Base-by-base conservation (phyloP, 2,797 vertebrate genomes). In the Ciconia nigra region DNA sequence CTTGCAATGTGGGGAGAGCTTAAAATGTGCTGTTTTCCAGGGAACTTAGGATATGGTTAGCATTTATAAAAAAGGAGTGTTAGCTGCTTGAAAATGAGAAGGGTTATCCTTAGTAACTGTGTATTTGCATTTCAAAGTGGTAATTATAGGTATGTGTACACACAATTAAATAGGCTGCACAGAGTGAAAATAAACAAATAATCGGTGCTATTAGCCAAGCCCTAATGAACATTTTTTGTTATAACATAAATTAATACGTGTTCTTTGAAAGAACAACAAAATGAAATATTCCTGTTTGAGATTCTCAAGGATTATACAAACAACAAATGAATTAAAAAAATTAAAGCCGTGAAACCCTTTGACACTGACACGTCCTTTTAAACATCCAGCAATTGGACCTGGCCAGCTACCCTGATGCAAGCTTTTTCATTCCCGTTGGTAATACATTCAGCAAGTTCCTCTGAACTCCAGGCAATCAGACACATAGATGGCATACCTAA, bases 151-250 rank as follows among this genome's bases (percentile, higher is more conserved):
- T 85, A 85, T 86, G 93, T 90, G 72, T 96, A 95, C 71, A 96
- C 93, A 95, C 76, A 92, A 95, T 89, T 95, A 97, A 93, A 96
- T 76, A 89, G 84, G 62, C 69, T 91, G 69, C 72, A 78, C 22
- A 79, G 79, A 92, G 65, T 86, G 92, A 97, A 97, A 97, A 97
- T 94, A 97, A 97, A 97, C 96, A 97, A 97, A 95, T 96, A 95
- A 94, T 92, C 89, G 83, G 84, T 83, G 84, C 29, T 92, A 83
- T 89, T 95, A 94, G 79, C 89, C 93, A 91, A 94, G 90, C 76
- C 54, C 66, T 94, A 93, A 90, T 96, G 94, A 96, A 94, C 66
- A 71, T 51, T 90, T 93, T 96, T 89, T 95, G 72, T 89, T 96
- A 65, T 61, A 93, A 85, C 46, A 92, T 49, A 96, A 84, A 96